phyloP scores from a whole-genome alignment of 2,797 vertebrate species.

The Poeciliopsis paucimaculata region DNA sequence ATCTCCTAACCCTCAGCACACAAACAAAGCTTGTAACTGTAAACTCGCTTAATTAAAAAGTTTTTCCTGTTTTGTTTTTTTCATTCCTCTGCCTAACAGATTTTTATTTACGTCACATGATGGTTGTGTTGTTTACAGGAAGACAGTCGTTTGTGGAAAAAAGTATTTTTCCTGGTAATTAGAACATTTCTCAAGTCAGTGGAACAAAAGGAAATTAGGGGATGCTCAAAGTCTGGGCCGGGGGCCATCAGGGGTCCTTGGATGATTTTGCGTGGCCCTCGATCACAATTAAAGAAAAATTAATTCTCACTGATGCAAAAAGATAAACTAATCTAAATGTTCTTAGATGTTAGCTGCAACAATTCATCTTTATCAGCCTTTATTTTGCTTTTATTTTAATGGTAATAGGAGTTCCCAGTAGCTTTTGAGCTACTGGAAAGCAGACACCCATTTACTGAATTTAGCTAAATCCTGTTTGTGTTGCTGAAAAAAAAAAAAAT shows the following conservation, averaged over 20 bases:
- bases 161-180: not conserved
- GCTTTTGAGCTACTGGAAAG: not conserved
- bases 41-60: constrained; percentile 77
- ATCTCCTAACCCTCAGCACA: constrained; percentile 50
- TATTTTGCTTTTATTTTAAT: not conserved
- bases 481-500: not conserved
- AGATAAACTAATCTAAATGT: not conserved
- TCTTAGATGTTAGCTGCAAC: not conserved
- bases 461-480: not conserved
- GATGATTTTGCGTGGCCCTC: not conserved
- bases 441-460: not conserved
- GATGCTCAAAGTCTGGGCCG: not conserved
- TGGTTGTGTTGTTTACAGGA: not conserved
- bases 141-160: not conserved
- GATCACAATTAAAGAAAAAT: not conserved
- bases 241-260: not conserved
- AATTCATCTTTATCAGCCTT: not conserved
- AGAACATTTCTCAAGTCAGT: not conserved
- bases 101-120: constrained; percentile 27
- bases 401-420: not conserved
- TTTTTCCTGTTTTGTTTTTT: constrained; percentile 73
- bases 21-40: constrained; percentile 67
- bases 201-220: not conserved
- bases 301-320: not conserved
- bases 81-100: constrained; percentile 37